Base-by-base conservation (phyloP, 2,888 invertebrate species). In the Scelioninae gen. 2 region DNA sequence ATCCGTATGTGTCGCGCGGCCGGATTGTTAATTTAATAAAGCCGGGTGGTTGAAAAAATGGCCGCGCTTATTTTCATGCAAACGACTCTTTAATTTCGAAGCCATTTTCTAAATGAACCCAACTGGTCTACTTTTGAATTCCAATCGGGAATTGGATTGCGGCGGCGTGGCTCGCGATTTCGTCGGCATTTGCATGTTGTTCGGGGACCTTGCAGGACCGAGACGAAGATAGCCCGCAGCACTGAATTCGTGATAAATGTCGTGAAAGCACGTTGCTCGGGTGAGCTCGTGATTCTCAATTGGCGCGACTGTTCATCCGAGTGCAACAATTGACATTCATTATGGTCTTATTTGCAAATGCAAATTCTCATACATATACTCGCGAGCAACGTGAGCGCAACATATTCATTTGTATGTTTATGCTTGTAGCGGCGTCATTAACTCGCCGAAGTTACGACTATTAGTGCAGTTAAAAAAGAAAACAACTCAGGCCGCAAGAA, bases 221-320 rank as follows among this genome's bases (percentile, higher is more conserved):
- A 52, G n/a, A 35, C 22, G 60, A n/a, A n/a, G n/a, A 53, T 60
- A 58, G 58, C 73, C 73, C 46, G 68, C 22, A 65, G 74, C 63
- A 46, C 45, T 57, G 73, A 69, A 77, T 75, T 73, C 72, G 72
- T 74, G 76, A 77, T 75, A 72, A 74, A 75, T 75, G 71, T 76
- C 71, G 71, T 69, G 68, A 75, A 61, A 72, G 64, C 74, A 75
- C 67, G 53, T 57, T 46, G 64, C 60, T 58, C 64, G 41, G 28
- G 45, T 60, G 69, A 73, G 71, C 71, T 72, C 72, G 68, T 68
- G 68, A 69, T 72, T 72, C 58, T 75, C 55, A 68, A 68, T 72
- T 43, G 46, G 33, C 43, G 67, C 64, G 53, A 52, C 58, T 64
- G 63, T 52, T 60, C 60, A 15, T 63, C 25, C 35, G 43, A 58